Evolutionary conservation across 2,888 invertebrate species (phyloP).

Genomic region (Drosophila mulleri): DNA sequence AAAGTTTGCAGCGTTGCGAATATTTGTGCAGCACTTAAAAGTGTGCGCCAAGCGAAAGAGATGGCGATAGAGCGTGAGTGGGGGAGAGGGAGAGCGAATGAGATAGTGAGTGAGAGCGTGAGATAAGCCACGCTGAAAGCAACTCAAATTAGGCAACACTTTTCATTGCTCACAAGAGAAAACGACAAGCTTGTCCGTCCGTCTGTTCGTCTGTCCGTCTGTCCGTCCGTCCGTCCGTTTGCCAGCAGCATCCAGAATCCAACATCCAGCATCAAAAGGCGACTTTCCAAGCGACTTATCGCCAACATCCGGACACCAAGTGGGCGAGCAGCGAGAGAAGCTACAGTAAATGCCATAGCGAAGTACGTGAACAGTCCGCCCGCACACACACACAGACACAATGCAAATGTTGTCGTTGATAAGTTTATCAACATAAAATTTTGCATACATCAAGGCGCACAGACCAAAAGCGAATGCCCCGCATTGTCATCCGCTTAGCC

Average conservation of each 20-base stretch:
- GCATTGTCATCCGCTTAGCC: neutral
- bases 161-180: slow-evolving; percentile 12
- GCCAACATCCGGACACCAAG: slow-evolving; percentile 37
- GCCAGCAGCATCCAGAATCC: slow-evolving; percentile 9
- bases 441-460: slow-evolving; percentile 68
- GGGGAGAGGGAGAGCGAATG: neutral
- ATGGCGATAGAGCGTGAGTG: too few relatives aligned
- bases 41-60: slow-evolving; percentile 5
- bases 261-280: slow-evolving; percentile 19
- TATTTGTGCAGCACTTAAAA: slow-evolving; percentile 64
- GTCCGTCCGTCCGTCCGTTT: slow-evolving; percentile 3
- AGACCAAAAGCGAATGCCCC: slow-evolving; percentile 13
- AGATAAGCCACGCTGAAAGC: slow-evolving; percentile 21
- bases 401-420: slow-evolving; percentile 64
- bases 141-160: slow-evolving; percentile 34
- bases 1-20: slow-evolving; percentile 34
- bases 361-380: slow-evolving; percentile 22
- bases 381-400: slow-evolving; percentile 22
- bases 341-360: neutral
- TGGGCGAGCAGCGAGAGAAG: neutral
- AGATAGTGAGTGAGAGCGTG: neutral
- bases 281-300: slow-evolving; percentile 40
- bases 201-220: neutral
- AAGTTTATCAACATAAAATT: slow-evolving; percentile 69
- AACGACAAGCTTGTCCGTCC: slow-evolving; percentile 31